Evolutionary conservation across 2,113 vertebrate genomes (phyloP), one percentile per base, ranked within the genome.

Genomic region (Macquaria australasica): DNA sequence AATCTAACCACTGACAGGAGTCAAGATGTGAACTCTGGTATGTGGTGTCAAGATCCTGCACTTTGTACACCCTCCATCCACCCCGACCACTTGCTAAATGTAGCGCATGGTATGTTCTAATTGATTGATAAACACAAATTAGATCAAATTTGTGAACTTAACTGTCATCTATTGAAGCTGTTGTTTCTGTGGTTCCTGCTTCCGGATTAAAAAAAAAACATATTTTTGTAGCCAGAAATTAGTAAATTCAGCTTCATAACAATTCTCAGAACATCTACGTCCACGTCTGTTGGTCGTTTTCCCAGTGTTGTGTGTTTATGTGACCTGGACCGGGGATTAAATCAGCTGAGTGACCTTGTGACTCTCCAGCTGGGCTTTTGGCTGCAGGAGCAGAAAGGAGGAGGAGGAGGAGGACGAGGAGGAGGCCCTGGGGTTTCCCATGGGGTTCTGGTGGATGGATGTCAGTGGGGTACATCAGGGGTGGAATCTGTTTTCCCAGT

Each of bases 331-430:
- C 0, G 37, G 59, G 79, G 84, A 91, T 91, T 87, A 80, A 84
- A 90, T 86, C 89, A 87, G 87, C 89, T 82, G 91, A 76, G 84
- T 21, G 89, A 87, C 89, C 78, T 84, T 81, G 20, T 87, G 83
- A 68, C 73, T 34, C 60, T 86, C 79, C 92, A 88, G 88, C 93
- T 89, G 93, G 79, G 72, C 48, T 73, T 76, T 63, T 86, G 87
- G 84, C 79, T 86, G 76, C 66, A 69, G 77, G 23, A 85, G 60
- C 48, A 75, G 64, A 75, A 70, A 81, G 81, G 63, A 82, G 50
- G 45, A 60, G 34, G 73, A 81, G 81, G 63, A 82, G 50, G 45
- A 60, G 34, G 73, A 81, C 76, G 63, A 82, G 43, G 37, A 60
- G 66, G 25, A 66, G 68, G 45, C 14, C 23, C 5, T 16, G 68